Conservation (phyloP, 1,140 invertebrate species). For the Lepeophtheirus salmonis region DNA sequence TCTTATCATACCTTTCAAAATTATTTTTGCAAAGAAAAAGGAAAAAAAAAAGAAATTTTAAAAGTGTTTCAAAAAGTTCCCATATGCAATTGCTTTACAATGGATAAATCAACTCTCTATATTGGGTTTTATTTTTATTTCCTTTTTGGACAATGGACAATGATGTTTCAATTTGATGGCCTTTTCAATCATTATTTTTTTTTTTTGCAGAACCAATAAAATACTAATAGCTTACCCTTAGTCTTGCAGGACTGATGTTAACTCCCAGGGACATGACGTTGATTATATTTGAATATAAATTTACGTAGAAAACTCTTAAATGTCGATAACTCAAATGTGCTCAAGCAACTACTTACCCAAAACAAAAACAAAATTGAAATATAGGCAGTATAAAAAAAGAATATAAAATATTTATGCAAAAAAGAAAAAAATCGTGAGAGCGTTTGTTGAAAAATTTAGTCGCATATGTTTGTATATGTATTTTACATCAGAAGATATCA, state of each 20-base stretch:
- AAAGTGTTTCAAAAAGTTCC: too few relatives aligned
- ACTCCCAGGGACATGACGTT: background rate
- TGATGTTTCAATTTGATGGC: background rate
- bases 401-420: background rate
- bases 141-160: too few relatives aligned
- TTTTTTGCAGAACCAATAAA: background rate
- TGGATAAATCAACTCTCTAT: background rate
- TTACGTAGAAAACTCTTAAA: background rate
- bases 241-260: background rate
- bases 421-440: background rate
- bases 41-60: too few relatives aligned
- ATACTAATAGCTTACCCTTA: background rate
- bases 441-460: background rate
- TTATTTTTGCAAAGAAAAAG: too few relatives aligned
- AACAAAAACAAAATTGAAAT: background rate
- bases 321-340: background rate
- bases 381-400: background rate
- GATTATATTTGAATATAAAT: background rate
- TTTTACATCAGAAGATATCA: background rate
- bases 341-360: background rate
- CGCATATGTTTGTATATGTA: background rate
- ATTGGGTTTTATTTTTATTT: too few relatives aligned
- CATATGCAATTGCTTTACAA: background rate
- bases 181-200: background rate
- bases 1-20: too few relatives aligned